These are phyloP conservation scores for Entelurus aequoreus DNA, from an alignment of 2,113 vertebrate genomes.

Conservation along the genomic window DNA sequence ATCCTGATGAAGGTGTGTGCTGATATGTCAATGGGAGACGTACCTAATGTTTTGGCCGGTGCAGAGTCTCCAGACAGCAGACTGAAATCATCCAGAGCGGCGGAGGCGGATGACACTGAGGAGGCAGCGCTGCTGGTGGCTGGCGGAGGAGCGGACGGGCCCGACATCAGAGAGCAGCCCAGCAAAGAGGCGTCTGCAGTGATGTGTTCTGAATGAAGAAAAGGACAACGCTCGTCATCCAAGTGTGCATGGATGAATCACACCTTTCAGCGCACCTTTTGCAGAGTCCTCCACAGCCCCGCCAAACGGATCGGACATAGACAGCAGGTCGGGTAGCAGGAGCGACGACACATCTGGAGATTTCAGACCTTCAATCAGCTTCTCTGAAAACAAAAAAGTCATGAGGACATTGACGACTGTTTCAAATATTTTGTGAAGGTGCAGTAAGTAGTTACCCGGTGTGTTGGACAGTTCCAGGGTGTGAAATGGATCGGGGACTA, in stretches of 20 bases:
- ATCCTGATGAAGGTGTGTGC: background rate
- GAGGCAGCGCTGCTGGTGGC: constrained; percentile 42
- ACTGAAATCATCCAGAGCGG: constrained; percentile 87
- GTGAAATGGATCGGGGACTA: constrained; percentile 81
- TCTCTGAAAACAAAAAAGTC: constrained; percentile 72
- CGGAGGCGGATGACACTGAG: constrained; percentile 51
- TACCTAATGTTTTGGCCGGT: constrained; percentile 71
- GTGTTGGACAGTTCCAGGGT: constrained; percentile 79
- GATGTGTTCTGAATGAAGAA: constrained; percentile 75
- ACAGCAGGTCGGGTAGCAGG: constrained; percentile 91
- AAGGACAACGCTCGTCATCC: background rate
- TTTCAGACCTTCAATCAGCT: constrained; percentile 98
- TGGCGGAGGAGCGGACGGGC: constrained; percentile 55
- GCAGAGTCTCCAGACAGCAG: constrained; percentile 77
- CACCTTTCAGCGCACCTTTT: constrained; percentile 51
- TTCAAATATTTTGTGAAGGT: background rate
- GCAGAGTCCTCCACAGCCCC: constrained; percentile 77
- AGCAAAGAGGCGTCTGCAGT: constrained; percentile 87
- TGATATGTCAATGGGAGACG: too few relatives aligned
- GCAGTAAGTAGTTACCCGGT: constrained; percentile 73
- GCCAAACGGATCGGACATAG: constrained; percentile 90
- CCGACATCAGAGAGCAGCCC: constrained; percentile 85
- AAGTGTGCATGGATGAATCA: background rate
- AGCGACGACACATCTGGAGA: constrained; percentile 92
- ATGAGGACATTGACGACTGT: background rate